phyloP scores from a whole-genome alignment of 2,888 invertebrate genomes.

The Pocota personata region DNA sequence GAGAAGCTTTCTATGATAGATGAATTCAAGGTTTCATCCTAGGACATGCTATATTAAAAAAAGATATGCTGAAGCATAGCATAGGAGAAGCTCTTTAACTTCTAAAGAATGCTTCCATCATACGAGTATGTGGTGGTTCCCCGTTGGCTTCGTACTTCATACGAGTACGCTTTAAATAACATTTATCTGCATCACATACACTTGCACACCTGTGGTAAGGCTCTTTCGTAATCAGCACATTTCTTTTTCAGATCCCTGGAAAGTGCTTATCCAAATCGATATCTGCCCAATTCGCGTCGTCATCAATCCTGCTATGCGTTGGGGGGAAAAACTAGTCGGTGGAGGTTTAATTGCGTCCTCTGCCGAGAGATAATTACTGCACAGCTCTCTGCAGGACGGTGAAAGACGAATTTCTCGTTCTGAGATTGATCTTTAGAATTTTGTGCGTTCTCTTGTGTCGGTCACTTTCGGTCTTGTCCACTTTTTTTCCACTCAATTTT shows the following conservation, averaged over 20 bases:
- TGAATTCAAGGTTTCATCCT: too few relatives aligned
- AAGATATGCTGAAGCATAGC: too few relatives aligned
- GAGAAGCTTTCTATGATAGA: too few relatives aligned
- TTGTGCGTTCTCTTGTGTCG: conserved; percentile 71
- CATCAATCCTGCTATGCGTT: conserved; percentile 65
- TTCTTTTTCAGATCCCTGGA: conserved; percentile 35
- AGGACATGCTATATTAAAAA: too few relatives aligned
- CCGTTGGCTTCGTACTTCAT: too few relatives aligned
- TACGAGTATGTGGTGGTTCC: too few relatives aligned
- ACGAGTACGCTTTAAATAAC: too few relatives aligned
- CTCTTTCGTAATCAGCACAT: conserved; percentile 48
- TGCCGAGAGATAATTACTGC: conserved; percentile 75
- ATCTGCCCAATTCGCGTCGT: conserved; percentile 69
- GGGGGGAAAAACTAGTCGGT: conserved; percentile 74
- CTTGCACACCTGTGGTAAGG: neutral
- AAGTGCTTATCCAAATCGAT: conserved; percentile 67
- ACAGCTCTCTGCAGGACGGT: conserved; percentile 51
- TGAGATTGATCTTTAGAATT: conserved; percentile 74
- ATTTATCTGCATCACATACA: too few relatives aligned
- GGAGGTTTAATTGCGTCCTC: conserved; percentile 76
- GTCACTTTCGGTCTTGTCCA: conserved; percentile 70
- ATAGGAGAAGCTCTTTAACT: too few relatives aligned
- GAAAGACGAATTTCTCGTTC: conserved; percentile 75
- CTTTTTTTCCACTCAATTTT: conserved; percentile 67
- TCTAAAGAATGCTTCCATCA: too few relatives aligned